A percentile compares a stretch with the other conserved stretches of the same genome.
These are phyloP conservation scores for Pocillopora verrucosa DNA, from an alignment of 64 coral and sea anemone genomes.

Conservation along the genomic window DNA sequence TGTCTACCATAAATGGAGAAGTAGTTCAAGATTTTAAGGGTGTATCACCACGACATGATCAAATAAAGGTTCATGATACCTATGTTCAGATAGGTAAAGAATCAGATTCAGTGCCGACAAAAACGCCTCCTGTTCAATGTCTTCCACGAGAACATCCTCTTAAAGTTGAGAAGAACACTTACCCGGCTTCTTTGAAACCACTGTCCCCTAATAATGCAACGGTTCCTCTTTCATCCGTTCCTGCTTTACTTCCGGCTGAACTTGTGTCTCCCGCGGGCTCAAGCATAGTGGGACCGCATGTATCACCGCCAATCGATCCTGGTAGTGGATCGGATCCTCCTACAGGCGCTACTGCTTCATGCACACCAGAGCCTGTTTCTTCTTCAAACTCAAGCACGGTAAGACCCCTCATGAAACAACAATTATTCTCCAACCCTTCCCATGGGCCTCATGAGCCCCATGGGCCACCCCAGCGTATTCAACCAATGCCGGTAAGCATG, in stretches of 20 bases:
- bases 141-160: neutral
- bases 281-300: neutral
- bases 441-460: neutral
- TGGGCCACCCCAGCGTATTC: neutral
- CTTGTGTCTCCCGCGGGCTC: neutral
- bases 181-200: neutral
- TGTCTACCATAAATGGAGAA: neutral
- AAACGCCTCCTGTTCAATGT: neutral
- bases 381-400: neutral
- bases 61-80: neutral
- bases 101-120: neutral
- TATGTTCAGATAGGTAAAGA: neutral
- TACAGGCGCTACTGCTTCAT: too few species aligned
- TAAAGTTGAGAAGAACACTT: neutral
- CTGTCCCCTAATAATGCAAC: neutral
- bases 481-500: neutral
- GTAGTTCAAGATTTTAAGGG: neutral
- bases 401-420: neutral
- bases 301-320: too few species aligned
- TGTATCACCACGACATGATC: neutral
- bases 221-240: neutral
- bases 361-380: neutral
- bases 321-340: too few species aligned
- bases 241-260: neutral
- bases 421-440: neutral